These are phyloP conservation scores for Psittacula derbiana DNA, from an alignment of 2,797 vertebrate species.

Conservation along the genomic window DNA sequence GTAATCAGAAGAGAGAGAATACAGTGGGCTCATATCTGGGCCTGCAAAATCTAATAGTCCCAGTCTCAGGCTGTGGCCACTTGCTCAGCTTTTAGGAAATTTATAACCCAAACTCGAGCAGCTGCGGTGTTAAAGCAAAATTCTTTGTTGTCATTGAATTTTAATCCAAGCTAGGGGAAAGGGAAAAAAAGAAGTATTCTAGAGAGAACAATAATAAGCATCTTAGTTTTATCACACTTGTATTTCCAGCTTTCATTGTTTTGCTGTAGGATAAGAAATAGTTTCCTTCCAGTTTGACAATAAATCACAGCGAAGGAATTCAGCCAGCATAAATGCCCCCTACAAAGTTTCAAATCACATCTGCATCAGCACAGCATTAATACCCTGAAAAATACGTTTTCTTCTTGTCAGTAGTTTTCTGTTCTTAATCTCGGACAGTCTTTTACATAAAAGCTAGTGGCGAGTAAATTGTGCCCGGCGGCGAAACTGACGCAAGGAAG, in stretches of 20 bases:
- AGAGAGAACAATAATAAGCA: neutral
- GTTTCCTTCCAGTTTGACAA: neutral
- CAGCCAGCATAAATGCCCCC: neutral
- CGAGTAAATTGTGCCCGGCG: neutral
- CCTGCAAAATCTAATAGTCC: neutral
- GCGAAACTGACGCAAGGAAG: constrained; percentile 53
- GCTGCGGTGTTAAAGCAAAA: neutral
- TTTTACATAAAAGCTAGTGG: constrained; percentile 7
- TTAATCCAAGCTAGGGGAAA: neutral
- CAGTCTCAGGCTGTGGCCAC: neutral
- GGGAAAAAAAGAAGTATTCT: neutral
- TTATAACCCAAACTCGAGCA: neutral
- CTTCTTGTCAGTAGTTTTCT: constrained; percentile 41
- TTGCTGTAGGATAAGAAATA: neutral
- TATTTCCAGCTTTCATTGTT: constrained; percentile 2
- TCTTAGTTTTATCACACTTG: neutral
- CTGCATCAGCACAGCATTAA: neutral
- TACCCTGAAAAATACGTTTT: neutral
- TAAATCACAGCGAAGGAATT: neutral
- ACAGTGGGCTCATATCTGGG: neutral
- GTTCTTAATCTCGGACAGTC: constrained; percentile 21
- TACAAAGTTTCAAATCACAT: neutral
- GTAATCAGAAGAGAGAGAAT: neutral
- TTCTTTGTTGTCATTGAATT: neutral
- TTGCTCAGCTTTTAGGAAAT: neutral